phyloP scores from a whole-genome alignment of 92 coral and sea anemone species.

The Porites cylindrica region DNA sequence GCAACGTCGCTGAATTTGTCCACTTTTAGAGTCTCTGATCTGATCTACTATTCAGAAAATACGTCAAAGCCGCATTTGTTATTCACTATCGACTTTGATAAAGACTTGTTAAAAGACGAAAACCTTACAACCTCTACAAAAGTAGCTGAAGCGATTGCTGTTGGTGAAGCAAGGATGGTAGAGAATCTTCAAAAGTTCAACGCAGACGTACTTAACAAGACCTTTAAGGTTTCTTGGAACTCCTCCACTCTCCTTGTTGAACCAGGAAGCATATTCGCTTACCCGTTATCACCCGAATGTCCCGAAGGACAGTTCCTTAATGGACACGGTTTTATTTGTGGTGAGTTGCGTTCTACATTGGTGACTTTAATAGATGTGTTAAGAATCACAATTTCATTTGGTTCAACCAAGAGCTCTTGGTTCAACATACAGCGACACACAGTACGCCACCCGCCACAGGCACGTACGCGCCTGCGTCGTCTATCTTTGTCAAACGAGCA shows the following conservation, averaged over 20 bases:
- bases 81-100: not conserved
- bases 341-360: not conserved
- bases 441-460: too few species aligned
- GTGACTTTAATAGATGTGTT: too few species aligned
- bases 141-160: not conserved
- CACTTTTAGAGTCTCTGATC: not conserved
- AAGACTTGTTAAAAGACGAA: not conserved
- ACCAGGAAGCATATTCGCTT: conserved; percentile 7
- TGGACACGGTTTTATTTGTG: conserved; percentile 12
- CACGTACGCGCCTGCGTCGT: too few species aligned
- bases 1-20: conserved; percentile 14
- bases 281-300: conserved; percentile 24
- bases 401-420: too few species aligned
- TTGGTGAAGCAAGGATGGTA: not conserved
- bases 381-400: too few species aligned
- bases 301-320: conserved; percentile 12
- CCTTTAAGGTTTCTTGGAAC: conserved; percentile 19
- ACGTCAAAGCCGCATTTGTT: not conserved
- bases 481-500: too few species aligned
- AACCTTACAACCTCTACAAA: not conserved
- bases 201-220: conserved; percentile 16
- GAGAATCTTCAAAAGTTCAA: conserved; percentile 20
- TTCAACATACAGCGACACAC: too few species aligned
- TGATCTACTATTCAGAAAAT: not conserved
- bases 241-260: not conserved